Evolutionary conservation across 2,888 invertebrate genomes (phyloP).

Genomic region (Hoplodrina blanda): DNA sequence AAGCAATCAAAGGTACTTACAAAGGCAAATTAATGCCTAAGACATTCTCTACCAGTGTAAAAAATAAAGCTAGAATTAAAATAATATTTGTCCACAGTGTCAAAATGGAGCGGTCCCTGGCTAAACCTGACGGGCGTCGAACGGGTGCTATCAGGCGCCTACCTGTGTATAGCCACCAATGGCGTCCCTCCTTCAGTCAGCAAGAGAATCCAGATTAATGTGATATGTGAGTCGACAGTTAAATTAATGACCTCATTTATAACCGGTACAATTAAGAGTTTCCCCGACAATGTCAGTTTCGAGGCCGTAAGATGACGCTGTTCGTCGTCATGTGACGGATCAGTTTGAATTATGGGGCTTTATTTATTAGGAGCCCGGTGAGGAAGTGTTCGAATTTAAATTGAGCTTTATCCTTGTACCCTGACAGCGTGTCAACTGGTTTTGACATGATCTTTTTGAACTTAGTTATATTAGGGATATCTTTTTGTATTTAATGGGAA

Average conservation of each 20-base stretch:
- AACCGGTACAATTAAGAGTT: conserved; percentile 49
- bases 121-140: conserved; percentile 90
- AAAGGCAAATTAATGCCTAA: too few relatives aligned
- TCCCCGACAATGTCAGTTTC: conserved; percentile 31
- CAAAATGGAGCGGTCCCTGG: conserved; percentile 89
- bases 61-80: neutral
- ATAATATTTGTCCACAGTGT: conserved; percentile 79
- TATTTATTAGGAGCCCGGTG: conserved; percentile 6
- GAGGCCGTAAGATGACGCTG: conserved; percentile 38
- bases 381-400: neutral
- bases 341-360: conserved; percentile 27
- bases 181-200: conserved; percentile 90
- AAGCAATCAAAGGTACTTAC: too few relatives aligned
- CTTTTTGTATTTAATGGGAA: too few relatives aligned
- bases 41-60: too few relatives aligned
- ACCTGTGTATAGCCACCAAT: conserved; percentile 92
- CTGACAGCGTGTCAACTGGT: neutral
- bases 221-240: conserved; percentile 82
- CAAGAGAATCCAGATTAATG: conserved; percentile 86
- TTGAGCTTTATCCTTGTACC: neutral
- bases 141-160: conserved; percentile 92
- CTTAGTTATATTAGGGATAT: neutral
- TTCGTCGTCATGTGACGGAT: conserved; percentile 15
- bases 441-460: neutral
- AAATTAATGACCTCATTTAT: conserved; percentile 57